These are phyloP conservation scores for Antigone vipio DNA, from an alignment of 2,113 vertebrate genomes.

Conservation along the genomic window DNA sequence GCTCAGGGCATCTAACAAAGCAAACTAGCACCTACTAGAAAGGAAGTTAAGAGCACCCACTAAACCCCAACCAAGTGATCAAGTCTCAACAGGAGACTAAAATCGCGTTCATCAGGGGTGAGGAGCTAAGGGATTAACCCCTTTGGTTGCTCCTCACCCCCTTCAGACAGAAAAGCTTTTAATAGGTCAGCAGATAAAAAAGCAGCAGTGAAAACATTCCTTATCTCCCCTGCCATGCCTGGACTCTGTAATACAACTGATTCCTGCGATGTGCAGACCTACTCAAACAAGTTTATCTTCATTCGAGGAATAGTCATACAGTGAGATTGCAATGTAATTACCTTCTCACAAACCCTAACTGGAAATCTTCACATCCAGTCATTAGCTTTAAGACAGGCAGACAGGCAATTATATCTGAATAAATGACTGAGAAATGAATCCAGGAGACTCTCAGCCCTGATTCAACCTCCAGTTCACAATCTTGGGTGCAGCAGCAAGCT, in stretches of 20 bases:
- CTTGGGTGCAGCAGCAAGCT: neutral
- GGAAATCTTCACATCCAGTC: conserved; percentile 71
- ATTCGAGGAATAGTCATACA: conserved; percentile 60
- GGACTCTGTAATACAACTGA: conserved; percentile 53
- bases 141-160: neutral
- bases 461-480: conserved; percentile 13
- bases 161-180: conserved; percentile 53
- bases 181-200: conserved; percentile 54
- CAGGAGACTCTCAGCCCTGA: conserved; percentile 15
- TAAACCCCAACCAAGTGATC: neutral
- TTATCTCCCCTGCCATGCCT: conserved; percentile 67
- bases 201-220: conserved; percentile 39
- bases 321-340: conserved; percentile 66
- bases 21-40: neutral
- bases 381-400: conserved; percentile 68
- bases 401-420: conserved; percentile 73
- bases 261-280: conserved; percentile 52
- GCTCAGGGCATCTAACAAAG: neutral
- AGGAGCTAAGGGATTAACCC: conserved; percentile 50
- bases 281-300: conserved; percentile 58
- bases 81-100: neutral
- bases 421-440: conserved; percentile 68
- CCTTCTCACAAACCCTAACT: conserved; percentile 65
- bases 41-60: neutral
- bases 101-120: conserved; percentile 8